Base-by-base conservation (phyloP, 2,888 invertebrate genomes). In the Synanthedon myopaeformis region DNA sequence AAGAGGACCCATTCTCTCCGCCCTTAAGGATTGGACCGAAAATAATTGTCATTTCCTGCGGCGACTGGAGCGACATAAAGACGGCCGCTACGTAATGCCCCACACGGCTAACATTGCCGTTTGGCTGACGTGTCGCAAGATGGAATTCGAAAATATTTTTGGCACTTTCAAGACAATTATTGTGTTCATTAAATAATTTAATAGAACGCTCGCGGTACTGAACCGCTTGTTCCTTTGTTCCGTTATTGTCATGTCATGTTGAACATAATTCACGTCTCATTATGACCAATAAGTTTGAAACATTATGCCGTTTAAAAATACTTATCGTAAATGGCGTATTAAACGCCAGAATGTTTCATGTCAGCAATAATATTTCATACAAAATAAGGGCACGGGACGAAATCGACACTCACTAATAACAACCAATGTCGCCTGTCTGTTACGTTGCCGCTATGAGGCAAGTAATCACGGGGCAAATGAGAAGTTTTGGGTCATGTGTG, bases 31-130 rank as follows among this genome's bases (percentile, higher is more conserved):
- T 73, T 78, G 76, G 69, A 75, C 76, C 80, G 80, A 77, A 82
- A 82, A 85, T 88, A 88, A 88, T 88, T 84, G 85, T 88, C 85
- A 86, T 87, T 86, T 88, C 88, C 88, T 88, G 88, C 82, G 85
- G 86, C 80, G 71, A 70, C 61, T 55, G 68, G 63, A 19, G 49
- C 52, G 66, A 72, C 66, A 69, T 69, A 69, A 69, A 69, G 66
- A 63, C 64, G 63, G 57, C 54, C 35, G 35, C 35, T 52, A 61
- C 64, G 66, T 64, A 67, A 65, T 68, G 60, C 69, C 68, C 67
- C 65, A 65, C 58, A 62, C 57, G 62, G 61, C 53, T 35, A n/a
- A 42, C 13, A 51, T 63, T 59, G 59, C 35, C 35, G 35, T 35
- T 35, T 58, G 59, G 57, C 59, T 56, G 56, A 59, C 61, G 59